These are phyloP conservation scores for Tringa solitaria DNA, from an alignment of 2,113 vertebrate genomes.

Conservation along the genomic window DNA sequence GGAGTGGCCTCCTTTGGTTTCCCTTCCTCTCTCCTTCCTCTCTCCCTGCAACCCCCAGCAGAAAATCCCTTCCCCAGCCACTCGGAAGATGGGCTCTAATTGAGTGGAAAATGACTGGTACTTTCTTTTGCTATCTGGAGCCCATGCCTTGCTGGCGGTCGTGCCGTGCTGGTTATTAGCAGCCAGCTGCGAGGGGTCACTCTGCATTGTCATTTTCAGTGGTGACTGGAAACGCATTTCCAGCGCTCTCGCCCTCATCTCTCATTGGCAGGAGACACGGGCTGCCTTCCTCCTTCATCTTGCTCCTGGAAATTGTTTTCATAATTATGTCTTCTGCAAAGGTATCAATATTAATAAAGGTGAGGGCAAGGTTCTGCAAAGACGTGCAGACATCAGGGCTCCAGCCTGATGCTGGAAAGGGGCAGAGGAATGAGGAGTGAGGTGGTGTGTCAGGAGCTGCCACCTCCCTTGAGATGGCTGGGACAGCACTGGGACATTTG, in stretches of 20 bases:
- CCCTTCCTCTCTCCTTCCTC: background rate
- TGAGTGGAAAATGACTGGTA: slow-evolving; percentile 32
- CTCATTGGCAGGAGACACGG: background rate
- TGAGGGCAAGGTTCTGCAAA: background rate
- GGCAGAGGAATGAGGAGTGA: background rate
- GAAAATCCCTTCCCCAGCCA: background rate
- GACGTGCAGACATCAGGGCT: background rate
- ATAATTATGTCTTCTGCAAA: background rate
- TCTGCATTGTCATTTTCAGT: background rate
- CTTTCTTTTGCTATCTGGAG: background rate
- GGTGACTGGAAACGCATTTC: background rate
- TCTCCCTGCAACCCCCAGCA: background rate
- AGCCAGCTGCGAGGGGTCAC: background rate
- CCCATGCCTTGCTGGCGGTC: background rate
- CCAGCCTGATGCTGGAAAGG: background rate
- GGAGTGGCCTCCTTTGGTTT: background rate
- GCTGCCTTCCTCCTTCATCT: background rate
- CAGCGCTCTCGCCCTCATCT: background rate
- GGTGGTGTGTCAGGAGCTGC: background rate
- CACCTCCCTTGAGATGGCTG: background rate
- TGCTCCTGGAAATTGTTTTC: background rate
- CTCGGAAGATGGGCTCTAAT: background rate
- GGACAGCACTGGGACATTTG: background rate
- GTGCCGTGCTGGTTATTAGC: background rate
- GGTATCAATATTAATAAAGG: background rate